phyloP scores from a whole-genome alignment of 2,113 vertebrate species.

The Burhinus oedicnemus region DNA sequence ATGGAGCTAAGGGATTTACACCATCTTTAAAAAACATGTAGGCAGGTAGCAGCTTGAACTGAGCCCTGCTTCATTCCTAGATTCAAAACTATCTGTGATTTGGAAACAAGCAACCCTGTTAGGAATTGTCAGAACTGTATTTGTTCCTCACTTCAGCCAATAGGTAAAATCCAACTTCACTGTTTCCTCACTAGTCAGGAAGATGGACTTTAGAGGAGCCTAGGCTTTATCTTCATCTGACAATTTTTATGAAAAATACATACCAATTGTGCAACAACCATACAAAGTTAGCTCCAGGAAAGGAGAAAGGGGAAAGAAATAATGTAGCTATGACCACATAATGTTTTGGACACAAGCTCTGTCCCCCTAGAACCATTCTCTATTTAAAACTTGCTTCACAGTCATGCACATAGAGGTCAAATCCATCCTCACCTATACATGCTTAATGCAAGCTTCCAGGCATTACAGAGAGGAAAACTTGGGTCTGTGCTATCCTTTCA shows the following conservation, averaged over 20 bases:
- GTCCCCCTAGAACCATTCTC: neutral
- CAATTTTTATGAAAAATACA: neutral
- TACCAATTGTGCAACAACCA: neutral
- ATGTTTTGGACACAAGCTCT: neutral
- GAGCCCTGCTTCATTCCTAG: neutral
- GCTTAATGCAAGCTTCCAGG: neutral
- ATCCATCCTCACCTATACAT: neutral
- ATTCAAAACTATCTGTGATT: neutral
- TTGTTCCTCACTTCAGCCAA: neutral
- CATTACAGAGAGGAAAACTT: neutral
- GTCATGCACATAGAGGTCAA: neutral
- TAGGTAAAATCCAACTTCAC: neutral
- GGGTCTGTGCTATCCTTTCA: neutral
- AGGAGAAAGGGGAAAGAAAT: neutral
- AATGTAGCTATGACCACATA: neutral
- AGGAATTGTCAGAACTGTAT: neutral
- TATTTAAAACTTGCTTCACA: neutral
- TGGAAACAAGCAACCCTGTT: neutral
- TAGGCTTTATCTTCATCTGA: neutral
- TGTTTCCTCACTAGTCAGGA: neutral
- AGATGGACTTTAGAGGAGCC: neutral
- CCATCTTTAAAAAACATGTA: neutral
- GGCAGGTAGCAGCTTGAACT: neutral
- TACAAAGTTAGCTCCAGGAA: neutral
- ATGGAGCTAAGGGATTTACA: neutral